Percentiles rank a stretch among this genome's conserved stretches.
Evolutionary conservation across 2,113 vertebrate species (phyloP).

Genomic region (Eidolon helvum): DNA sequence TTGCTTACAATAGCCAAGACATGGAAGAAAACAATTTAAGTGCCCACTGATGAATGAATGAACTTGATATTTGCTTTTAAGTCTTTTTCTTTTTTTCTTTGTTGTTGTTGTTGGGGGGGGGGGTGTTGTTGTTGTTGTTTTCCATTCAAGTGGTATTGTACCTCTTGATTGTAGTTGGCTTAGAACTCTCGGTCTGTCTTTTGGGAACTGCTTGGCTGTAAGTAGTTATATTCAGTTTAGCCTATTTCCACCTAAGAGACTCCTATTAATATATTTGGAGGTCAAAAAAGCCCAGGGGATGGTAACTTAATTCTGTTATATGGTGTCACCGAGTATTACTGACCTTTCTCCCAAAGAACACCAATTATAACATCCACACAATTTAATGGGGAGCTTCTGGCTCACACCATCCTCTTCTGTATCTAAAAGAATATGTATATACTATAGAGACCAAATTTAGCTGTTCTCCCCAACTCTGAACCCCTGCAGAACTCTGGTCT

Average conservation of each 20-base stretch:
- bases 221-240: background rate
- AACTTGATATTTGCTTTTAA: background rate
- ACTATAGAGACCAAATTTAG: background rate
- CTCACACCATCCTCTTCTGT: background rate
- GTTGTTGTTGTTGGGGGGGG: too few species aligned
- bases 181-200: background rate
- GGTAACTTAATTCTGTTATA: background rate
- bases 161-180: background rate
- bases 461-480: background rate
- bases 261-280: background rate
- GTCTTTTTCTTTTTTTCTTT: background rate
- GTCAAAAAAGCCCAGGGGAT: background rate
- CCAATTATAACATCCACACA: background rate
- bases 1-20: background rate
- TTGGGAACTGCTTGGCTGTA: background rate
- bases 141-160: background rate
- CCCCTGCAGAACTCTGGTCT: background rate
- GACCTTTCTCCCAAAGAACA: background rate
- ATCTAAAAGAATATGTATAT: background rate
- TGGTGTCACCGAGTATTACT: background rate
- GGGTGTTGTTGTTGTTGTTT: rapidly evolving
- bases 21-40: background rate
- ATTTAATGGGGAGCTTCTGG: background rate
- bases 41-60: background rate
- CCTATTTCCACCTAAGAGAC: background rate